Conservation (phyloP, 2,797 vertebrate species). For the Tympanoctomys barrerae region DNA sequence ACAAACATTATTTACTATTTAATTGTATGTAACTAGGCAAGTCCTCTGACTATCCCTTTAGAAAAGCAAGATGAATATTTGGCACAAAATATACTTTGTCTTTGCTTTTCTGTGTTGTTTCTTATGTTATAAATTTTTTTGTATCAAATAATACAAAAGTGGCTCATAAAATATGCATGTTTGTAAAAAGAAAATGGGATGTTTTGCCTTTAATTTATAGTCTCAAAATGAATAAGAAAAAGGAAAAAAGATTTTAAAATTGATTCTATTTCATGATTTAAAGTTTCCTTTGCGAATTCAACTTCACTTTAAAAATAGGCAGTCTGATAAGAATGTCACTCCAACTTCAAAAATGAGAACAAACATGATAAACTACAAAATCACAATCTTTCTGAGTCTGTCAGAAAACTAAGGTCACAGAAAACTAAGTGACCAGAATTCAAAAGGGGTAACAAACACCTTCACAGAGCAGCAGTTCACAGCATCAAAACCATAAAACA, state of each 20-base stretch:
- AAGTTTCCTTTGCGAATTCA: conserved; percentile 48
- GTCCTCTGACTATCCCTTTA: neutral
- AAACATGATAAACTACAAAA: neutral
- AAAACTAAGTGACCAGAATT: neutral
- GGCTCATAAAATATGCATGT: neutral
- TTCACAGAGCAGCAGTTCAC: neutral
- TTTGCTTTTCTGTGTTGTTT: neutral
- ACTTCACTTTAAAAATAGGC: conserved; percentile 32
- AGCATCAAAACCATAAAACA: neutral
- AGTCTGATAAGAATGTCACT: neutral
- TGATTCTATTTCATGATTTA: conserved; percentile 5
- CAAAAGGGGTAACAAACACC: neutral
- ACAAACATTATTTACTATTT: neutral
- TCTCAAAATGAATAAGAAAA: conserved; percentile 12
- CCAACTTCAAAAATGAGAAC: neutral
- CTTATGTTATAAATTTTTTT: conserved; percentile 8
- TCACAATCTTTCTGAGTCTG: neutral
- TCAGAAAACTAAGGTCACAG: neutral
- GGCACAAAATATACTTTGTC: neutral
- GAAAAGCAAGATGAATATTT: neutral
- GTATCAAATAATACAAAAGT: conserved; percentile 21
- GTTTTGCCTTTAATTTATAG: neutral
- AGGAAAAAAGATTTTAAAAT: conserved; percentile 1
- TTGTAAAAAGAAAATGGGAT: neutral
- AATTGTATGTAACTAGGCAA: neutral